Conservation (phyloP, 2,797 vertebrate species). For the Arctocebus calabarensis region DNA sequence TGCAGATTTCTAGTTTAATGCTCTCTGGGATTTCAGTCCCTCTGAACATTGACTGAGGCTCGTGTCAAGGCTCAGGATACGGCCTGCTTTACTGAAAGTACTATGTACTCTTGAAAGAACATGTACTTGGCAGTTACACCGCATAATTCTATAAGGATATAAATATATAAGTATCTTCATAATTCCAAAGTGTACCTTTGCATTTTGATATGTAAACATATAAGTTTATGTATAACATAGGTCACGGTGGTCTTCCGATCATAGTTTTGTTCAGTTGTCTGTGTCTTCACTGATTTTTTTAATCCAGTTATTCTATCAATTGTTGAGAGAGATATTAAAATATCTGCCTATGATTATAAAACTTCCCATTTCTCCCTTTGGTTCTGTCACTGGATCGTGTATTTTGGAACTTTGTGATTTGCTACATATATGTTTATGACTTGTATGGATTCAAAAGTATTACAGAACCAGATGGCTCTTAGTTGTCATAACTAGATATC, state of each 20-base stretch:
- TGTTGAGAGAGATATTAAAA: not conserved
- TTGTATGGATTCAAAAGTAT: conserved; percentile 2
- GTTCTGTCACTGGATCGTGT: too few species aligned
- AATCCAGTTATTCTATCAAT: not conserved
- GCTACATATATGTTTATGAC: not conserved
- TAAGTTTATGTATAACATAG: not conserved
- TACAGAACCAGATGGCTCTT: not conserved
- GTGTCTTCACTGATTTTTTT: not conserved
- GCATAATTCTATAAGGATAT: not conserved
- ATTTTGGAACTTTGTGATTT: not conserved
- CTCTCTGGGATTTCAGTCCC: not conserved
- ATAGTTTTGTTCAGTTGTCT: not conserved
- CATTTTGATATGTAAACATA: not conserved
- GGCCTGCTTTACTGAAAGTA: not conserved
- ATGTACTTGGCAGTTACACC: not conserved
- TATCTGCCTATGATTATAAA: not conserved
- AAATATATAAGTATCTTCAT: not conserved
- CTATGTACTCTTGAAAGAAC: not conserved
- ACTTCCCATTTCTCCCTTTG: not conserved
- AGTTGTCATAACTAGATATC: not conserved
- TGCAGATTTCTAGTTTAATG: not conserved
- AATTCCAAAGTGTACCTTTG: not conserved
- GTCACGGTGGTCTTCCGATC: not conserved
- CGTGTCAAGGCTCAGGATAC: not conserved
- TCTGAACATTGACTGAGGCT: not conserved